A percentile compares a stretch with the other conserved stretches of the same genome.
phyloP scores from a whole-genome alignment of 2,888 invertebrate species.

The Tipula helvola region DNA sequence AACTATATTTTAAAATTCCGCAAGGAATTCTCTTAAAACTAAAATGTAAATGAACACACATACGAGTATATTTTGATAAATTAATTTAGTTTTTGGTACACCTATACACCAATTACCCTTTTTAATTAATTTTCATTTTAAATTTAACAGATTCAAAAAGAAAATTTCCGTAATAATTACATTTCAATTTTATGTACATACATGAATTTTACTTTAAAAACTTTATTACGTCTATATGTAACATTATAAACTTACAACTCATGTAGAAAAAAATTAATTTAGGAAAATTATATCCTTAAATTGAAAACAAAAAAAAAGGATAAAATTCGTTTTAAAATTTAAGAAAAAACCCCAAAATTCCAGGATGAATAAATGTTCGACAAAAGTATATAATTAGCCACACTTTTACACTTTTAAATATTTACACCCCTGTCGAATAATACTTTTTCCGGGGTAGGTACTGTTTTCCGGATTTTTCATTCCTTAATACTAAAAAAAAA shows the following conservation, averaged over 20 bases:
- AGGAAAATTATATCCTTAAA: background rate
- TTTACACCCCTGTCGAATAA: background rate
- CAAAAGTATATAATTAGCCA: background rate
- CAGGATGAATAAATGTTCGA: background rate
- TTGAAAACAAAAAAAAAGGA: background rate
- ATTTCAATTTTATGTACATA: background rate
- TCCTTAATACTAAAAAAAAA: background rate
- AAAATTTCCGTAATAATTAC: background rate
- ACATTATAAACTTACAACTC: background rate
- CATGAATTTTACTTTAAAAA: background rate
- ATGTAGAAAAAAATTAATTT: background rate
- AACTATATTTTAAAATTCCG: background rate
- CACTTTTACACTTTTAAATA: background rate
- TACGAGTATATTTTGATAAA: background rate
- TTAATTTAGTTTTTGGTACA: background rate
- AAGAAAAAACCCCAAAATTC: background rate
- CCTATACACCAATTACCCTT: background rate
- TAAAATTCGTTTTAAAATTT: background rate
- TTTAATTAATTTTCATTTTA: background rate
- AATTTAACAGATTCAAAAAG: background rate
- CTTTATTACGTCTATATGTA: background rate
- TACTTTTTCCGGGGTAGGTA: background rate
- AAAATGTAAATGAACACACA: background rate
- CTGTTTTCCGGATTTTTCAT: background rate
- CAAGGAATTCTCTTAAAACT: background rate